A percentile compares a stretch with the other conserved stretches of the same genome.
These are phyloP conservation scores for Drosophila biarmipes DNA, from an alignment of 1,140 invertebrate species.

Conservation along the genomic window DNA sequence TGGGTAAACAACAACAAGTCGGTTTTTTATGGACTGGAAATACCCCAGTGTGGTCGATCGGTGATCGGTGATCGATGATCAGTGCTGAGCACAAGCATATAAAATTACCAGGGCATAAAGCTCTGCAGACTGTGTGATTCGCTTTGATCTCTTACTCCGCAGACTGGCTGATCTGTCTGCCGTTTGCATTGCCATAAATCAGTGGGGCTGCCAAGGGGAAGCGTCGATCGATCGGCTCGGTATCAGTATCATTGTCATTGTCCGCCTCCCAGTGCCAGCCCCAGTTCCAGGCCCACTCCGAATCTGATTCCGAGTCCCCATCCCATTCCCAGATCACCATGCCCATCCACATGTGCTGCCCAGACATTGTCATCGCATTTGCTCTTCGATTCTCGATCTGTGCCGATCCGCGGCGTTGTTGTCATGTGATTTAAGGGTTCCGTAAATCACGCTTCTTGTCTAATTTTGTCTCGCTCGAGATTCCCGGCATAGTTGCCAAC, in stretches of 20 bases:
- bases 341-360: constrained; percentile 55
- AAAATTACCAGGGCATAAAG: constrained; percentile 47
- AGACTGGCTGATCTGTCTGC: constrained; percentile 30
- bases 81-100: constrained; percentile 55
- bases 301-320: not conserved
- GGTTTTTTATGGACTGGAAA: constrained; percentile 40
- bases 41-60: constrained; percentile 31
- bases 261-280: constrained; percentile 25
- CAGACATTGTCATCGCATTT: constrained; percentile 69
- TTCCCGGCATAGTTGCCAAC: constrained; percentile 75
- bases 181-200: constrained; percentile 64
- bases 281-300: not conserved
- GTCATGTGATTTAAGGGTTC: constrained; percentile 80
- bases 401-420: constrained; percentile 28
- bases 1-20: constrained; percentile 30
- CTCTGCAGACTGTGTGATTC: constrained; percentile 30
- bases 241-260: constrained; percentile 48
- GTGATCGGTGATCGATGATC: constrained; percentile 48
- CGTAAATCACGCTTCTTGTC: constrained; percentile 80
- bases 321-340: constrained; percentile 7
- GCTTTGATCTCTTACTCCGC: constrained; percentile 58
- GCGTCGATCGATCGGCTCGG: constrained; percentile 52
- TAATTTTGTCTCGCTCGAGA: constrained; percentile 79
- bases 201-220: constrained; percentile 34
- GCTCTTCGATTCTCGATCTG: constrained; percentile 73